These are phyloP conservation scores for Neodiprion virginianus DNA, from an alignment of 1,140 invertebrate species.

Conservation along the genomic window DNA sequence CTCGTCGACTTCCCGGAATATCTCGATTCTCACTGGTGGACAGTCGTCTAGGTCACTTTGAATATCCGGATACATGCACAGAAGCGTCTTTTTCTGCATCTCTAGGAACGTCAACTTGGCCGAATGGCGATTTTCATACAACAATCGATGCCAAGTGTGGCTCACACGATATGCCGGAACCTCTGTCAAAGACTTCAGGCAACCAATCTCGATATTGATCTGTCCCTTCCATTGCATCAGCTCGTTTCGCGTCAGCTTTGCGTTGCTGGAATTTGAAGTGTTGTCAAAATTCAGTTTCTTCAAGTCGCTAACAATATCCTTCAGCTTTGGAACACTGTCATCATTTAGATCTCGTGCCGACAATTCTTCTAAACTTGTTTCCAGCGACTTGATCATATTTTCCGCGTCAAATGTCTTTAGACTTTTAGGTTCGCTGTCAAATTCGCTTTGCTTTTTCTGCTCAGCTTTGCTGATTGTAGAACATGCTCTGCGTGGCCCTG, in stretches of 20 bases:
- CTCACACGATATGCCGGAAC: constrained; percentile 25
- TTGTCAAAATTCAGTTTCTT: constrained; percentile 11
- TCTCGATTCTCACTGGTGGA: constrained; percentile 32
- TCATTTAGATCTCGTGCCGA: background rate
- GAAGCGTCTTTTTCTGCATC: constrained; percentile 47
- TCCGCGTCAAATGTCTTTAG: background rate
- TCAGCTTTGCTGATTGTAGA: background rate
- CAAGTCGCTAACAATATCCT: background rate
- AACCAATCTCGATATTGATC: constrained; percentile 47
- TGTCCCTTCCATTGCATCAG: constrained; percentile 44
- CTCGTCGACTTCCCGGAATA: constrained; percentile 47
- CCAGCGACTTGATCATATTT: constrained; percentile 11
- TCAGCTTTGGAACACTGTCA: background rate
- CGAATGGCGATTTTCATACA: constrained; percentile 39
- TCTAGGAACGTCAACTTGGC: constrained; percentile 41
- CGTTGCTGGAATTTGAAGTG: constrained; percentile 16
- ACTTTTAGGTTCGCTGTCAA: constrained; percentile 15
- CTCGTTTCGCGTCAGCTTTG: constrained; percentile 30
- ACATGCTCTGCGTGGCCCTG: constrained; percentile 16
- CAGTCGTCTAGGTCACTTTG: constrained; percentile 39
- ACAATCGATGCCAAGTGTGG: constrained; percentile 32
- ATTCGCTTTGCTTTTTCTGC: background rate
- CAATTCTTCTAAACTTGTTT: background rate
- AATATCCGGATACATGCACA: constrained; percentile 51
- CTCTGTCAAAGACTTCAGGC: constrained; percentile 31